Conservation (phyloP, 2,797 vertebrate species). For the Otus scops region DNA sequence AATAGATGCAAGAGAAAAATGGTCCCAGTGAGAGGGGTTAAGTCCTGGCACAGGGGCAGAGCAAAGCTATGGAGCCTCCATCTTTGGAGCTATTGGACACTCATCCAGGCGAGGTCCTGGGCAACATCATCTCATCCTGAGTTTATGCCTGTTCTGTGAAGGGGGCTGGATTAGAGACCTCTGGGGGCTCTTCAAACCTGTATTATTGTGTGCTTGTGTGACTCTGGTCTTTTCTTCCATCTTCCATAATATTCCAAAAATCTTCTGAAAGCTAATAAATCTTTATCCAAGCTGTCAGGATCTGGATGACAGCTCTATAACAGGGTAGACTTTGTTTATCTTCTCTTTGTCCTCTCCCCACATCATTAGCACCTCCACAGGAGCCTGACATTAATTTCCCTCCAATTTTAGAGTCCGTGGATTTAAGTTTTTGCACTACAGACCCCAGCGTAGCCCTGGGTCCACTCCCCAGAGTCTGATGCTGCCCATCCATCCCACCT, state of each 20-base stretch:
- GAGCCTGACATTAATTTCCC: background rate
- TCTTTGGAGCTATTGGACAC: fast-evolving
- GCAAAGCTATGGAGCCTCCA: background rate
- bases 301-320: background rate
- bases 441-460: background rate
- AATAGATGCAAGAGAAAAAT: background rate
- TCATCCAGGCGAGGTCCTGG: background rate
- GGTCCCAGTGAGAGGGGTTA: background rate
- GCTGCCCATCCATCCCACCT: background rate
- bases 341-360: background rate
- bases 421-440: fast-evolving
- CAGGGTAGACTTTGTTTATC: background rate
- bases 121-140: background rate
- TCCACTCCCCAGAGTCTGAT: fast-evolving
- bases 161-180: background rate
- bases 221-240: background rate
- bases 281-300: fast-evolving
- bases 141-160: too few species aligned
- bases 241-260: background rate
- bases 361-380: background rate
- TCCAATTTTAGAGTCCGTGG: fast-evolving
- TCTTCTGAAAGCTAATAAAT: background rate
- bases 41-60: background rate
- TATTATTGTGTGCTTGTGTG: background rate
- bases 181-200: background rate